Base-by-base conservation (phyloP, 2,113 vertebrate species). In the Manacus vitellinus region DNA sequence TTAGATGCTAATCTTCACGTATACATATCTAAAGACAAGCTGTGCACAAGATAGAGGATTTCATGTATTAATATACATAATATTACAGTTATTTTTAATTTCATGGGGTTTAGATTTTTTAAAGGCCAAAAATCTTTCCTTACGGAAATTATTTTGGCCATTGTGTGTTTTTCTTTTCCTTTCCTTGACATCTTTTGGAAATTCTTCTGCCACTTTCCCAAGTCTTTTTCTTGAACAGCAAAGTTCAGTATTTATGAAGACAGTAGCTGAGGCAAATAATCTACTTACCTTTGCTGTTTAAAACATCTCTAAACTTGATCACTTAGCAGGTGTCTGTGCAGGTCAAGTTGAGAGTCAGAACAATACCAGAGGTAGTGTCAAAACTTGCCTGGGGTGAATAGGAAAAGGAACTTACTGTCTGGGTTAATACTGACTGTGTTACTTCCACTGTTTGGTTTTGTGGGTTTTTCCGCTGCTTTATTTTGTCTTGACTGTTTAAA, bases 381-480 rank as follows among this genome's bases (percentile, higher is more conserved):
- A 61, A 91, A 67, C 14, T 80, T 75, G 14, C 12, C 4, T 28
- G 31, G 5, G 3, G 7, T 15, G 15, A 8, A 10, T 10, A 62
- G 43, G 35, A 37, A 37, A 55, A 83, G 28, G 9, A 62, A 20
- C 6, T 72, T 72, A 10, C 27, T 93, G 1, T 61, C 22, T 49
- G 14, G 16, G 17, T 55, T 92, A 39, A 35, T 51, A 44, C 18
- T 1, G 3, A 6, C 18, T 41, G 3, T 62, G 7, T 61, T 91
- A 24, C 10, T 76, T 91, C 37, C 8, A 13, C 15, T 44, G 11
- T 22, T 81, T 52, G 8, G 8, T 24, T 83, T 83, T 52, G 7
- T 72, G 23, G 2, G 1, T 4, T 22, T 51, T 41, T 37, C 1
- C 8, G 21, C 22, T 14, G 10, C 30, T 54, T 7, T 78, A 4